Base-by-base conservation (phyloP, 2,888 invertebrate species). In the Suillia variegata region DNA sequence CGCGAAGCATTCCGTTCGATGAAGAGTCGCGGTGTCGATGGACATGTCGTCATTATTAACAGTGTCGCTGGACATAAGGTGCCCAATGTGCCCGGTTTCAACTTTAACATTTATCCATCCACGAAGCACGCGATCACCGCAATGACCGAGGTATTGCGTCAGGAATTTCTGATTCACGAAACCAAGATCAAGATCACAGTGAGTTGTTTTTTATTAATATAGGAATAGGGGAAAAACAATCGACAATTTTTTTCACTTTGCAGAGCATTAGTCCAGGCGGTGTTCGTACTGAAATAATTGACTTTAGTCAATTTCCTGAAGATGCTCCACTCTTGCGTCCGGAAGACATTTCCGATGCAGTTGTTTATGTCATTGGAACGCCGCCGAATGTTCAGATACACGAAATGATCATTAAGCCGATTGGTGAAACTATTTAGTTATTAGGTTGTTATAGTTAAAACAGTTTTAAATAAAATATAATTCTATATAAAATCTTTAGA, bases 31-130 rank as follows among this genome's bases (percentile, higher is more conserved):
- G 83, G 69, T 72, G 82, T 62, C 2, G 84, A 85, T 60, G 85
- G 85, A 0, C 85, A 85, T 65, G 78, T 86, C 13, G 73, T 86
- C 18, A 78, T 84, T n/a, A 78, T 86, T 3, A 84, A 83, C 55
- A 81, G 82, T 51, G 24, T 78, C n/a, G 66, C 63, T 0, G 82
- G 81, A 0, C 82, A 82, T 49, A 2, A 2, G 0, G 78, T 85
- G 38, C 79, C 83, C 15, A 69, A 78, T 1, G 1, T 73, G 1
- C 70, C 74, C 0, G 61, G 62, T 1, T 1, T 67, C 52, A 61
- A 65, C 62, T 0, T 65, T 0, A 81, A 76, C 56, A 71, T 82
- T 54, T 82, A 82, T 68, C 51, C 78, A 2, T 67, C 80, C 0
- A 73, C 80, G 0, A 82, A 82, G 65, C 54, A 70, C 67, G 82